Base-by-base conservation (phyloP, 2,113 vertebrate genomes). In the Lonchura striata region DNA sequence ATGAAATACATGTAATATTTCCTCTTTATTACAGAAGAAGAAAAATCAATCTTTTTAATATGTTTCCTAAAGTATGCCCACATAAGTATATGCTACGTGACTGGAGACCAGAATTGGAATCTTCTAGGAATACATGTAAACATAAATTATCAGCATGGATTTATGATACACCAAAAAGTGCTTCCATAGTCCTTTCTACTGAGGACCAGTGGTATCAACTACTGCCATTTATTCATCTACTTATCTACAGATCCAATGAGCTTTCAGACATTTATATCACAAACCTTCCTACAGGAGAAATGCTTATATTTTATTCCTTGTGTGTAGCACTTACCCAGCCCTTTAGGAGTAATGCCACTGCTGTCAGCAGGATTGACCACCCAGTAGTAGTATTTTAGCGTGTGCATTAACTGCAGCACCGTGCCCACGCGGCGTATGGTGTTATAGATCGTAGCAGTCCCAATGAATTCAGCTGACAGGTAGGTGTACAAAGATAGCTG, bases 321-420 rank as follows among this genome's bases (percentile, higher is more conserved):
- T 4, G 12, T 33, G 19, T 4, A 31, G 41, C 88, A 97, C 99
- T 98, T 94, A 99, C 99, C 99, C 31, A 99, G 88, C 56, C 99
- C 99, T 97, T 99, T 99, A 28, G 99, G 99, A 46, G 97, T 96
- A 87, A 99, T 99, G 74, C 98, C 98, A 75, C 99, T 99, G 96
- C 98, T 98, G 50, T 99, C 98, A 50, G 98, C 97, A 70, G 99
- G 99, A 96, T 99, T 99, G 89, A 98, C 95, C 65, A 98, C 99
- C 99, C 99, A 99, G 98, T 99, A 99, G 98, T 99, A 99, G 96
- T 99, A 99, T 96, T 99, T 99, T 46, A 99, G 95, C 0, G 98
- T 99, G 93, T 99, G 99, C 99, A 99, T 99, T 77, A 99, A 97
- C 97, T 99, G 99, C 93, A 99, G 97, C 83, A 99, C 99, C 6